These are phyloP conservation scores for Leptosomus discolor DNA, from an alignment of 2,113 vertebrate genomes.

Conservation along the genomic window DNA sequence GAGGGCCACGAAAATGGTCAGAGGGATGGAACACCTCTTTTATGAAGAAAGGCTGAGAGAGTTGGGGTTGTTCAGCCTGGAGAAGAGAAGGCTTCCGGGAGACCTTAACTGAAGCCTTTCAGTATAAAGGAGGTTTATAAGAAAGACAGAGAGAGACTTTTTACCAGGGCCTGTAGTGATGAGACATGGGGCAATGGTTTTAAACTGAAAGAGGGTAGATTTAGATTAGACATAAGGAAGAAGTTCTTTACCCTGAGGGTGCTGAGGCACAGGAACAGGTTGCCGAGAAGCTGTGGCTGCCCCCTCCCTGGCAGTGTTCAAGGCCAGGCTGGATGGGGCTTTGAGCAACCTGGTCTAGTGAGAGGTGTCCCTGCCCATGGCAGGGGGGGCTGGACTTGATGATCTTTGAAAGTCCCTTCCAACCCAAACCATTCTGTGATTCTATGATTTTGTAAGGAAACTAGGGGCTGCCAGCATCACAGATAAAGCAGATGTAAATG, in stretches of 20 bases:
- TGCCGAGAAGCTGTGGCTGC: neutral
- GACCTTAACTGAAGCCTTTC: neutral
- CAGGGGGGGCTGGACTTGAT: neutral
- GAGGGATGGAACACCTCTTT: neutral
- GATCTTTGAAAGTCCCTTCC: neutral
- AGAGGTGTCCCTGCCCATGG: neutral
- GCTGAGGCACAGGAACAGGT: neutral
- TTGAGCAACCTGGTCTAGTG: neutral
- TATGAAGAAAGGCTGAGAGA: neutral
- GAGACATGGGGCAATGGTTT: neutral
- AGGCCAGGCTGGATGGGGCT: neutral
- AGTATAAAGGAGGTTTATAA: neutral
- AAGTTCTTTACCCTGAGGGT: neutral
- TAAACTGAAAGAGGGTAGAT: neutral
- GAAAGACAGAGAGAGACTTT: neutral
- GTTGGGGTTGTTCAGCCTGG: neutral
- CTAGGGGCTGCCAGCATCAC: neutral
- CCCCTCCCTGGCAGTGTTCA: neutral
- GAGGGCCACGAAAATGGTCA: neutral
- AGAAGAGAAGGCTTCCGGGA: neutral
- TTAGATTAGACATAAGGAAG: neutral
- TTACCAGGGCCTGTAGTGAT: neutral
- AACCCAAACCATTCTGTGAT: neutral
- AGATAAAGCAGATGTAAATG: neutral
- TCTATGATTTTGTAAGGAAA: neutral